These are phyloP conservation scores for Crossaster papposus DNA, from an alignment of 53 echinoderm and acorn worm genomes.

Conservation along the genomic window DNA sequence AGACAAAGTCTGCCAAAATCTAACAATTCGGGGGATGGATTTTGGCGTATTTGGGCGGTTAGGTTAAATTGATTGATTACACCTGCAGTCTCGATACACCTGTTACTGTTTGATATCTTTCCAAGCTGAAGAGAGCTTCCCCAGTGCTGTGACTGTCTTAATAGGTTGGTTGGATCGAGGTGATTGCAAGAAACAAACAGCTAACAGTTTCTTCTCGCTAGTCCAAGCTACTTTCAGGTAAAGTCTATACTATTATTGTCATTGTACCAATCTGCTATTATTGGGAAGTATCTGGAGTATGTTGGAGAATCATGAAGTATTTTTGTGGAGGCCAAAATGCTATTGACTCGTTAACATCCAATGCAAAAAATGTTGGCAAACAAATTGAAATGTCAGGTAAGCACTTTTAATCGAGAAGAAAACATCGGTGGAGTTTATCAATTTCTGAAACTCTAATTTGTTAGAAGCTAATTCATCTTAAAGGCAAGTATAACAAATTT, in stretches of 20 bases:
- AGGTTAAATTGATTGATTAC: neutral
- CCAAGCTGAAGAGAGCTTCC: conserved; percentile 51
- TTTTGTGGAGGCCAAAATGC: too few species aligned
- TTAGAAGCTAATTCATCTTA: neutral
- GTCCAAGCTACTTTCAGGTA: conserved; percentile 79
- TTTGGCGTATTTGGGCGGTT: too few species aligned
- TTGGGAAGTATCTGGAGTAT: too few species aligned
- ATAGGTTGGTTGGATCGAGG: conserved; percentile 90
- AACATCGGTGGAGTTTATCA: neutral
- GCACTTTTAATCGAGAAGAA: too few species aligned
- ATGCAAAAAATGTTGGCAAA: too few species aligned
- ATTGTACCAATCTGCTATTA: too few species aligned
- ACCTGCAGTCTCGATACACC: neutral
- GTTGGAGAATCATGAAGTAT: too few species aligned
- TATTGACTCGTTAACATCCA: too few species aligned
- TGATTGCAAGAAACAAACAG: conserved; percentile 79
- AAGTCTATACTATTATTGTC: neutral
- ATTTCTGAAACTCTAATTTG: neutral
- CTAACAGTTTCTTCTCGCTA: conserved; percentile 77
- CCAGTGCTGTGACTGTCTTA: conserved; percentile 59
- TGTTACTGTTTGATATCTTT: neutral
- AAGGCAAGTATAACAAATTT: neutral
- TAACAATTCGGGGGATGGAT: too few species aligned
- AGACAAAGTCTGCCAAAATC: too few species aligned
- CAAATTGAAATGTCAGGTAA: too few species aligned